Base-by-base conservation (phyloP, 2,113 vertebrate genomes). In the Hirundichthys speculiger region DNA sequence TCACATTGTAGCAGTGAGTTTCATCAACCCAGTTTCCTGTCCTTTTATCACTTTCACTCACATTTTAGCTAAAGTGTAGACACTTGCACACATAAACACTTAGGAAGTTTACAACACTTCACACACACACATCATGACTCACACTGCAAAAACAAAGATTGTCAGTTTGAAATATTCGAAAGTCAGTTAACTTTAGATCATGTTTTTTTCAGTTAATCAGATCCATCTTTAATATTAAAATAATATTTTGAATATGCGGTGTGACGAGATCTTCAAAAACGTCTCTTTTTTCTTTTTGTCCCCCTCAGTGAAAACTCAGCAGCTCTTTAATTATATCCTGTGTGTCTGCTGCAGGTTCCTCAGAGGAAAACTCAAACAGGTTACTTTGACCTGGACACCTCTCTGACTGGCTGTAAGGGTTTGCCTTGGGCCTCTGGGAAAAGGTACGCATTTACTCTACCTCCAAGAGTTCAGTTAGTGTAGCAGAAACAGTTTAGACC, bases 311-410 rank as follows among this genome's bases (percentile, higher is more conserved):
- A 16, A 5, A 15, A n/a, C 9, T 24, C 15, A 2, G 13, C 50
- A 22, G 13, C 45, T 22, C 10, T 25, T 25, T 53, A 69, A 79
- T 66, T 49, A 13, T 68, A 63, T 79, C 56, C 51, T 75, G 52
- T 89, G 25, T 85, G 40, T 79, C 19, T 84, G 57, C 72, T 20
- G 82, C 90, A 99, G 98, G 95, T 98, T 94, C 98, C 98, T 90
- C 96, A 98, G 90, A 97, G 98, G 77, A 99, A 92, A 91, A 93
- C 92, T 83, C 96, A 95, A 52, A 96, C 96, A 16, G 96, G 97
- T 74, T 98, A 93, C 90, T 98, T 99, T 94, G 95, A 98, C 93
- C 91, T 99, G 84, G 96, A 98, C 92, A 91, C 94, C 20, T 95
- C 97, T 25, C 86, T 98, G 83, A 80, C 93, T 54, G 93, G 91